phyloP scores from a whole-genome alignment of 2,888 invertebrate species.

The Drosophila paracracens region DNA sequence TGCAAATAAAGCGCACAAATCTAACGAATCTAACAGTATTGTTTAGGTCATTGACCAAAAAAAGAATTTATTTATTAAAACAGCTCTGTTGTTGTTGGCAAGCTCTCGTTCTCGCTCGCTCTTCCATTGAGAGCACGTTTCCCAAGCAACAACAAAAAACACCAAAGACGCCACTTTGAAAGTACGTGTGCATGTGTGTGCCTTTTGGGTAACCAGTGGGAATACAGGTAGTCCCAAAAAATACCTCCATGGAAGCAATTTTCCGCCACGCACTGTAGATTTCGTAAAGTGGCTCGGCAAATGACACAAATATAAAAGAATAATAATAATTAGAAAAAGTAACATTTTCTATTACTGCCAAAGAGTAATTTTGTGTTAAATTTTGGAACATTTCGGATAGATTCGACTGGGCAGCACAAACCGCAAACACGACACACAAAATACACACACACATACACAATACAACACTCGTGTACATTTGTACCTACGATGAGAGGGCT shows the following conservation, averaged over 20 bases:
- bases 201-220: neutral
- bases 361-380: neutral
- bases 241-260: neutral
- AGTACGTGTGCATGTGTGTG: constrained; percentile 22
- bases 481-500: constrained; percentile 32
- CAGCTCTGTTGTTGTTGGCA: neutral
- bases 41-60: constrained; percentile 79
- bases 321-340: neutral
- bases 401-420: neutral
- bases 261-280: neutral
- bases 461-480: constrained; percentile 4
- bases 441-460: neutral
- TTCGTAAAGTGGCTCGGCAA: neutral
- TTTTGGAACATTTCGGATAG: neutral
- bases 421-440: constrained; percentile 24
- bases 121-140: constrained; percentile 62
- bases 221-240: neutral
- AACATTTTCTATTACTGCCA: neutral
- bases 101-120: constrained; percentile 17
- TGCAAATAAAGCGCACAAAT: constrained; percentile 28
- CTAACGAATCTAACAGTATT: constrained; percentile 41
- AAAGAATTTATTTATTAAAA: constrained; percentile 62
- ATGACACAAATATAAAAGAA: neutral
- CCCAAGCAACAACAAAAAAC: constrained; percentile 40
- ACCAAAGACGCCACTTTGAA: constrained; percentile 59